phyloP scores from a whole-genome alignment of 2,888 invertebrate genomes.

The Drosophila kambysellisi region DNA sequence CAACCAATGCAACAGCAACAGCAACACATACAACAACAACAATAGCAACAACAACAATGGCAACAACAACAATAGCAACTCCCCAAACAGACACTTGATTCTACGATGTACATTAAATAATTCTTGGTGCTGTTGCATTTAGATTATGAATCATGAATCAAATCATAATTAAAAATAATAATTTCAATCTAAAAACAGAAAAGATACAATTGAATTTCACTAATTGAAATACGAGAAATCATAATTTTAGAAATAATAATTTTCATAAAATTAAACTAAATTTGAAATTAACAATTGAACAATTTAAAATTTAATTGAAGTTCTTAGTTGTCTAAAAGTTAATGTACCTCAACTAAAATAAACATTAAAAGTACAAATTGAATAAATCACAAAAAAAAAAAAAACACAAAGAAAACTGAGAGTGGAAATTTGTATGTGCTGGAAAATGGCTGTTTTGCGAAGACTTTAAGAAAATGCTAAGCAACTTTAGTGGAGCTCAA shows the following conservation, averaged over 20 bases:
- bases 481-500: conserved; percentile 12
- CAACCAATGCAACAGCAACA: conserved; percentile 35
- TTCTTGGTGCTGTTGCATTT: conserved; percentile 6
- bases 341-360: conserved; percentile 21
- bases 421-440: background rate
- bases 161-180: conserved; percentile 1
- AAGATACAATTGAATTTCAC: background rate
- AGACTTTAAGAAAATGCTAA: conserved; percentile 4
- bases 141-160: background rate
- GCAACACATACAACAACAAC: background rate
- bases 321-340: background rate
- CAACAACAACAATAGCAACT: conserved; percentile 55
- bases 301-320: background rate
- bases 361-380: conserved; percentile 6
- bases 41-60: background rate
- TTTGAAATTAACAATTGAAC: background rate
- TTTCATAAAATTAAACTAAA: background rate
- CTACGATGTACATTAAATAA: conserved; percentile 37
- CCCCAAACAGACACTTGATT: conserved; percentile 75
- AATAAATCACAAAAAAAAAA: background rate
- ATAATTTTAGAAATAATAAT: background rate
- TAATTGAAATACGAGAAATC: background rate
- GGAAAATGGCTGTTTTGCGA: conserved; percentile 1
- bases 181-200: background rate
- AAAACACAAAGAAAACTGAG: background rate